Evolutionary conservation across 2,888 invertebrate species (phyloP), one percentile per base, ranked within the genome.

Genomic region (Spilarctia lutea): DNA sequence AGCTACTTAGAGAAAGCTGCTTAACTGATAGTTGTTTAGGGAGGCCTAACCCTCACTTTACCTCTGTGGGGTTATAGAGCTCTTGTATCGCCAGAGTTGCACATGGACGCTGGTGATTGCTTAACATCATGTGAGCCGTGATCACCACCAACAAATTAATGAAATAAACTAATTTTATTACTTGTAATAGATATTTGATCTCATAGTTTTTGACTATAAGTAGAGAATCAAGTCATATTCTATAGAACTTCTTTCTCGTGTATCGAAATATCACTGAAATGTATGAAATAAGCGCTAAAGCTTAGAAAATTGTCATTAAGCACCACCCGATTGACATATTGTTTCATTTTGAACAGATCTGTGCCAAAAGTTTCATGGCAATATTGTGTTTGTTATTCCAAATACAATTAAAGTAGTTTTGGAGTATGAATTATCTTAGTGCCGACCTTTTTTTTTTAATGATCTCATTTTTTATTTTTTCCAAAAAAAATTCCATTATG

Each of bases 341-440:
- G 65, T 78, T 79, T 81, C 60, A 78, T 76, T 79, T 74, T 73
- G 74, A 77, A n/a, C 80, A 83, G 78, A 81, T 79, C 81, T 85
- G 89, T 89, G 89, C 89, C 89, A 89, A 89, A 89, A 52, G 30
- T 79, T 76, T 81, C 56, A 80, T 83, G 88, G 89, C 88, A 83
- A 76, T 81, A 78, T 79, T 80, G 71, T 78, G 73, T 71, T 45
- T 63, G 56, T 56, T 60, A 48, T 60, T 42, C 63, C 63, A 63
- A 63, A 30, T 71, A 75, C 6, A 68, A 75, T 74, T 68, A 35
- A 42, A 30, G 45, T 71, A 72, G 48, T 45, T 30, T 48, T 52
- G 74, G 68, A 52, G 42, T 74, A 74, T 16, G 24, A 69, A 35
- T 68, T 70, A 33, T 76, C 71, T 75, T 83, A 73, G 79, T 74